These are phyloP conservation scores for Catharus bicknelli DNA, from an alignment of 2,113 vertebrate genomes.

Conservation along the genomic window DNA sequence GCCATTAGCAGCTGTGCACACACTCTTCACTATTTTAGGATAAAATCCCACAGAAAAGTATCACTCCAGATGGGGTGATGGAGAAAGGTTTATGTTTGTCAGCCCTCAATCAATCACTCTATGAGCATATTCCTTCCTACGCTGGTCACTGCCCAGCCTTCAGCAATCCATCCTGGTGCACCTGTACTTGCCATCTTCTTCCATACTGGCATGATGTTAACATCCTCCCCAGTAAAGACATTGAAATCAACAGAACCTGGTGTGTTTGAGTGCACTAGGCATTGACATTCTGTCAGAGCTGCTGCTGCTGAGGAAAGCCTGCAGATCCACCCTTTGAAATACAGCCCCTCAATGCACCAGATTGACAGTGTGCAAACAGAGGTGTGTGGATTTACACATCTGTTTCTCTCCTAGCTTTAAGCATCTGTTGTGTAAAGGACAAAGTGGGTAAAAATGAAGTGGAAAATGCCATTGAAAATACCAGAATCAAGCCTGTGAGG, in stretches of 20 bases:
- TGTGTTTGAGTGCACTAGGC: not conserved
- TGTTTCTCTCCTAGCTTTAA: not conserved
- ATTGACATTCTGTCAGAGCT: not conserved
- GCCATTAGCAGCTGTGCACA: constrained; percentile 42
- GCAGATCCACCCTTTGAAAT: not conserved
- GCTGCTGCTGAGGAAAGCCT: not conserved
- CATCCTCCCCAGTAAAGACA: not conserved
- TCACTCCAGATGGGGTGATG: not conserved
- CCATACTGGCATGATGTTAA: not conserved
- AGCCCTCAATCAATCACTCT: not conserved
- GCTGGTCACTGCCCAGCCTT: not conserved
- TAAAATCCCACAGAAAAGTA: constrained; percentile 11
- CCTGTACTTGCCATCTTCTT: not conserved
- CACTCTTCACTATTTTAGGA: not conserved
- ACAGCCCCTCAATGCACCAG: accelerated
- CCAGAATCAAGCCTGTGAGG: not conserved
- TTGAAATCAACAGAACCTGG: accelerated
- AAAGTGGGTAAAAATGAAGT: not conserved
- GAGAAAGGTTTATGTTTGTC: not conserved
- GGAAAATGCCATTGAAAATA: not conserved
- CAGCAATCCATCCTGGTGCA: not conserved
- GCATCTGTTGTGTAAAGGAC: not conserved
- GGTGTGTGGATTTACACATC: not conserved
- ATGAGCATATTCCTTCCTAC: accelerated
- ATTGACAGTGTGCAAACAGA: accelerated